Evolutionary conservation across 2,113 vertebrate genomes (phyloP), one percentile per base, ranked within the genome.

Genomic region (Harpagus bidentatus): DNA sequence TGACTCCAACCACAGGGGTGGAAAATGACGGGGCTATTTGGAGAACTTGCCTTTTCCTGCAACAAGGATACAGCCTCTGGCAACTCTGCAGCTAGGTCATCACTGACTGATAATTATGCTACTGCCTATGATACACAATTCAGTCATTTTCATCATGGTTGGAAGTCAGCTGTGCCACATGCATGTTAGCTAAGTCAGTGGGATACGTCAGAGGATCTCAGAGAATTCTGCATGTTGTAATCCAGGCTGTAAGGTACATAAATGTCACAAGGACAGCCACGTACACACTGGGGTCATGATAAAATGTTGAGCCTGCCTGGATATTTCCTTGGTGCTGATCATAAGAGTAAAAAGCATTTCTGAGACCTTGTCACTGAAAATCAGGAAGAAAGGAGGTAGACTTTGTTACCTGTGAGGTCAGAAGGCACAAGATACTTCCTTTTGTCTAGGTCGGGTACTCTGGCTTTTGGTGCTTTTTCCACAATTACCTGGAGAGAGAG

Each of bases 381-480:
- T 18, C 42, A 38, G 34, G 36, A 61, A 40, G 18, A 71, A 86
- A 73, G 40, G 28, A 74, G 23, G 38, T 4, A 48, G 38, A 62
- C 47, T 18, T 7, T 58, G n/a, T 98, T 97, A 99, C 99, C 99
- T 94, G 99, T 99, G 96, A 99, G 98, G 96, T 99, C 99, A 43
- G 99, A 99, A 94, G 99, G 99, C 92, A 99, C 99, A 0, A 99
- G 98, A 67, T 99, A 99, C 98, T 99, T 99, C 98, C 99, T 99
- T 97, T 99, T 99, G 98, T 99, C 99, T 97, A 99, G 97, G 58
- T 99, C 99, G 25, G 99, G 99, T 74, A 99, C 99, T 96, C 99
- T 98, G 92, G 99, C 99, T 97, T 99, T 99, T 5, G 98, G 97
- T 58, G 99, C 98, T 97, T 99, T 99, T 96, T 99, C 99, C 94